Evolutionary conservation across 2,797 vertebrate species (phyloP).

Genomic region (Notolabrus celidotus): DNA sequence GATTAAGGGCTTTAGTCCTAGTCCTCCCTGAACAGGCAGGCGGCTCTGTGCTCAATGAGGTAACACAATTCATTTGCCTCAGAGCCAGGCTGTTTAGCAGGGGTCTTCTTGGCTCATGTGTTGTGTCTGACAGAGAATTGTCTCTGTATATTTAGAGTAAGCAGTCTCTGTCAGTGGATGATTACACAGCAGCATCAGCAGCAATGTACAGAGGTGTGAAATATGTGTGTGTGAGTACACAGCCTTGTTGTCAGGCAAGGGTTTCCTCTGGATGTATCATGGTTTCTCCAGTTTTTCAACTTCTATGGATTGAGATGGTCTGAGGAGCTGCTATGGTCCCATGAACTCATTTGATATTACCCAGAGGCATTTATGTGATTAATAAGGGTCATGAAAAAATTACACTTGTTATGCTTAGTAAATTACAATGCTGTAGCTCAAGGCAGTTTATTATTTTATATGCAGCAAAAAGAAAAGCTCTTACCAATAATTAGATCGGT

Average conservation of each 20-base stretch:
- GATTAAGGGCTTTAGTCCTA: constrained; percentile 80
- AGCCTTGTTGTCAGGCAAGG: background rate
- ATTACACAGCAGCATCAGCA: background rate
- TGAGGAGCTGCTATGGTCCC: too few species aligned
- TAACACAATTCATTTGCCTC: constrained; percentile 68
- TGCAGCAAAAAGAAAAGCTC: too few species aligned
- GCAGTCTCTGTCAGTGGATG: background rate
- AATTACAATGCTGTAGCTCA: too few species aligned
- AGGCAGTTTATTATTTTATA: too few species aligned
- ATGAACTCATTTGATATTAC: too few species aligned
- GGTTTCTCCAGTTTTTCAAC: background rate
- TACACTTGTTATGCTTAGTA: too few species aligned
- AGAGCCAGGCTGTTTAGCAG: constrained; percentile 33
- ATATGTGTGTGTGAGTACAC: background rate
- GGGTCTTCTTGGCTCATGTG: background rate
- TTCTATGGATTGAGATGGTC: too few species aligned
- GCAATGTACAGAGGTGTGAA: background rate
- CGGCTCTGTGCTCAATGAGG: constrained; percentile 60
- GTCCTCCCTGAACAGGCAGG: constrained; percentile 67
- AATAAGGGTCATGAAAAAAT: too few species aligned
- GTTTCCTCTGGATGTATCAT: background rate
- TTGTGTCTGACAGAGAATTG: background rate
- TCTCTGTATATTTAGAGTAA: background rate
- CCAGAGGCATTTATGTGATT: too few species aligned
- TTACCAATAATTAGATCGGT: too few species aligned